Conservation (phyloP, 2,888 invertebrate genomes). For the Teleogryllus oceanicus region DNA sequence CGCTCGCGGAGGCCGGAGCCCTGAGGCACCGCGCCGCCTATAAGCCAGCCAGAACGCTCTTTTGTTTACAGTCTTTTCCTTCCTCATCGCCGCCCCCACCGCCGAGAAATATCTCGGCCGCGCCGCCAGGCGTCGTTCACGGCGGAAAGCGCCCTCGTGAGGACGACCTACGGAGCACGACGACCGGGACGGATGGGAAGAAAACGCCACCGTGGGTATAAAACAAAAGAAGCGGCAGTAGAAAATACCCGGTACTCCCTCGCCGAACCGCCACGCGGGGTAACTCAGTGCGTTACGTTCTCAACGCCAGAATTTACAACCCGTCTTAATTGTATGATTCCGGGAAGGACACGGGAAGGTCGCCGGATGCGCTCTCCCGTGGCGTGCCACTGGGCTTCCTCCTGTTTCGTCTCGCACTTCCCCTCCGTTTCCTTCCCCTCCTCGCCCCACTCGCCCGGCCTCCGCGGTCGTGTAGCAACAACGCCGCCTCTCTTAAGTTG, state of each 20-base stretch:
- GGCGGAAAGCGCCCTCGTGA: no score
- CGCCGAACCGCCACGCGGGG: background rate
- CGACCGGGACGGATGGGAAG: no score
- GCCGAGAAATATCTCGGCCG: no score
- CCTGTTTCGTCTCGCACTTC: background rate
- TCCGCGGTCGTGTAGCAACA: conserved; percentile 1
- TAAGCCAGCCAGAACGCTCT: no score
- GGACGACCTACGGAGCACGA: no score
- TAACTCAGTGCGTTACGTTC: background rate
- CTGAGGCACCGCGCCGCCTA: no score
- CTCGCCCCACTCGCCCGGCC: background rate
- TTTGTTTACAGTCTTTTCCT: no score
- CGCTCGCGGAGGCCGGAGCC: no score
- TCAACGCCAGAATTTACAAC: background rate
- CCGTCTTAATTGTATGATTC: background rate
- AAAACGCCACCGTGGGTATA: no score
- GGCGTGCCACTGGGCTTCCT: background rate
- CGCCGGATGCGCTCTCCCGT: background rate
- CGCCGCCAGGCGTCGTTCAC: no score
- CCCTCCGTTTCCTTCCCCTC: background rate
- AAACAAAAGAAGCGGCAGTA: no score
- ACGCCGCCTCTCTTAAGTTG: background rate
- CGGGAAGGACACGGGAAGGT: background rate
- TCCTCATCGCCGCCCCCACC: no score
- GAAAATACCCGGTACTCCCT: background rate